Evolutionary conservation across 2,797 vertebrate genomes (phyloP).

Genomic region (Capromys pilorides): DNA sequence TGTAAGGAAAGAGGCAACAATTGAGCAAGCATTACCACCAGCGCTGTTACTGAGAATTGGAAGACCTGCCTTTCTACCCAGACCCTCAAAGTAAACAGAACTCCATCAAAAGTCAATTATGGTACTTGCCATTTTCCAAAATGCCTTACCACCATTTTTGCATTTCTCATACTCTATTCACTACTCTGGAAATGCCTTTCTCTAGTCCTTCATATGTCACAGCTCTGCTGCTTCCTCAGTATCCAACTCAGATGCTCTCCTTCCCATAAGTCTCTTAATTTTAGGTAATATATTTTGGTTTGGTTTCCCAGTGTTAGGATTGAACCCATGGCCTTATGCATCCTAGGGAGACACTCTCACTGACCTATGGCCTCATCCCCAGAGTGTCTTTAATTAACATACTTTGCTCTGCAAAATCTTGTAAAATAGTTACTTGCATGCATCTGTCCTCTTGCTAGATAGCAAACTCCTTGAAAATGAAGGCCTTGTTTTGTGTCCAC

Average conservation of each 20-base stretch:
- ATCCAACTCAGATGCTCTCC: conserved; percentile 33
- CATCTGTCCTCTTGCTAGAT: conserved; percentile 60
- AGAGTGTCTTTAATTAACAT: neutral
- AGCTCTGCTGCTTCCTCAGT: conserved; percentile 14
- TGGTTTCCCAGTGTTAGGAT: neutral
- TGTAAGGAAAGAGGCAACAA: conserved; percentile 47
- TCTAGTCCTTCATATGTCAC: conserved; percentile 39
- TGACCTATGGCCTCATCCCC: neutral
- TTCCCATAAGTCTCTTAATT: neutral
- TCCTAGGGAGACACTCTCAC: neutral
- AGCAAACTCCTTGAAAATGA: conserved; percentile 42
- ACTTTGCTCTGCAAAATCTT: neutral
- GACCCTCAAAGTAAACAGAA: conserved; percentile 50
- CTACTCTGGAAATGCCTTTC: conserved; percentile 26
- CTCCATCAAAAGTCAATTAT: conserved; percentile 72
- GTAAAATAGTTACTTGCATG: conserved; percentile 37
- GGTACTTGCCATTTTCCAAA: conserved; percentile 75
- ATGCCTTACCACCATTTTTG: conserved; percentile 47
- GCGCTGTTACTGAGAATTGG: conserved; percentile 49
- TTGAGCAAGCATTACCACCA: conserved; percentile 67
- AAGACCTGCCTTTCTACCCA: conserved; percentile 65
- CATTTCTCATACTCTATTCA: conserved; percentile 21
- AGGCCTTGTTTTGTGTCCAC: conserved; percentile 32
- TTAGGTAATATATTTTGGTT: conserved; percentile 11
- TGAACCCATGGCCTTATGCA: neutral